Base-by-base conservation (phyloP, 2,113 vertebrate species). In the Meleagris gallopavo region DNA sequence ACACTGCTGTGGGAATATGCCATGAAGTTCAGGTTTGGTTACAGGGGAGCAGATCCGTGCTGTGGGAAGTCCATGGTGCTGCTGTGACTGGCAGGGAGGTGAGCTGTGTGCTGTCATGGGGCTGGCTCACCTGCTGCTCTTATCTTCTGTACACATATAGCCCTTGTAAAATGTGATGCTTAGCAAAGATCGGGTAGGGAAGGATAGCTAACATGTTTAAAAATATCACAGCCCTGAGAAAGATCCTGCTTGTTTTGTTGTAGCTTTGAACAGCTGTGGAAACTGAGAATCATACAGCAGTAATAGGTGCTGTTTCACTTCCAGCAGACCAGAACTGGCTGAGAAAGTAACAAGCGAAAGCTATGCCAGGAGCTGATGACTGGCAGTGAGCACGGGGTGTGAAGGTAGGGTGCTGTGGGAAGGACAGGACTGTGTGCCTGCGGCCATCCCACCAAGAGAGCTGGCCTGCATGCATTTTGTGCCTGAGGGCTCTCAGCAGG, bases 401-500 rank as follows among this genome's bases (percentile, higher is more conserved):
- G 62, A 82, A 64, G 43, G 32, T 29, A 2, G 30, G 27, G 2
- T 2, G 0, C 54, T 36, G 11, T 34, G 34, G 72, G 16, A 69
- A 48, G 40, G 34, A n/a, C 8, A 1, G 3, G 32, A 29, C 57
- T 64, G 20, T 0, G 0, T 71, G 25, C 27, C 41, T 81, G 67
- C 6, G 5, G 4, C 8, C 70, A 1, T 38, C 6, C 6, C 2
- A 4, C 3, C 30, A 11, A 22, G 32, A 69, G 54, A 18, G 41
- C 67, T 91, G 34, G 43, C n/a, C 43, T 86, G 54, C 21, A 14
- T 1, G 1, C 4, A 1, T 54, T 54, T 30, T 54, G 52, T 29
- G 3, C 20, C 14, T 66, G 3, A 7, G 24, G 40, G 34, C 62
- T 76, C 38, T 38, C 15, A 9, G 41, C 38, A 50, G 43, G 36